A percentile compares a stretch with the other conserved stretches of the same genome.
These are phyloP conservation scores for Sarotherodon lohbergeri DNA, from an alignment of 2,113 vertebrate species.

Conservation along the genomic window DNA sequence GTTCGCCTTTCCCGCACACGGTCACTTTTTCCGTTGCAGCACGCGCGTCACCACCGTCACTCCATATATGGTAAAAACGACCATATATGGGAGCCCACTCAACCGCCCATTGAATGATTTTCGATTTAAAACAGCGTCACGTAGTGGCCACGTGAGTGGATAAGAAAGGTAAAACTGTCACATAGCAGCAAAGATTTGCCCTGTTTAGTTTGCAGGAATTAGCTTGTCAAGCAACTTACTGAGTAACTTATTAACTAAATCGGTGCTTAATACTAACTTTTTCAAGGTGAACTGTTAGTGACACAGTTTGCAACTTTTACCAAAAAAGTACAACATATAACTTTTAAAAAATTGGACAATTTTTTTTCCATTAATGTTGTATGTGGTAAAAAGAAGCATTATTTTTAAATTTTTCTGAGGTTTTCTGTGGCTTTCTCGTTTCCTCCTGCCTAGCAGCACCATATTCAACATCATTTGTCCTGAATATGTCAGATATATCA, in stretches of 20 bases:
- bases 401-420: too few species aligned
- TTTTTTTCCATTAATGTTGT: too few species aligned
- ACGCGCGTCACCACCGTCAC: neutral
- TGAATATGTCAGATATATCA: neutral
- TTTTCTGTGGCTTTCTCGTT: too few species aligned
- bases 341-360: accelerated
- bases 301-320: neutral
- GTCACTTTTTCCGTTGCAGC: conserved; percentile 47
- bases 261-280: neutral
- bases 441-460: too few species aligned
- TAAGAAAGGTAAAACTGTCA: neutral
- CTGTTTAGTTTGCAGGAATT: neutral
- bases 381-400: too few species aligned
- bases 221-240: neutral
- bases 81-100: conserved; percentile 14
- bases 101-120: neutral
- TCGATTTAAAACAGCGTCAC: neutral
- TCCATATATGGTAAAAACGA: conserved; percentile 27
- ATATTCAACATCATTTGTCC: neutral
- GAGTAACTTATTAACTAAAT: neutral
- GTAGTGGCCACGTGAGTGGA: neutral
- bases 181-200: neutral
- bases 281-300: neutral
- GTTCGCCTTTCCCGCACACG: conserved; percentile 58
- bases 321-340: neutral